These are phyloP conservation scores for Papilio glaucus DNA, from an alignment of 1,140 invertebrate species.

Conservation along the genomic window DNA sequence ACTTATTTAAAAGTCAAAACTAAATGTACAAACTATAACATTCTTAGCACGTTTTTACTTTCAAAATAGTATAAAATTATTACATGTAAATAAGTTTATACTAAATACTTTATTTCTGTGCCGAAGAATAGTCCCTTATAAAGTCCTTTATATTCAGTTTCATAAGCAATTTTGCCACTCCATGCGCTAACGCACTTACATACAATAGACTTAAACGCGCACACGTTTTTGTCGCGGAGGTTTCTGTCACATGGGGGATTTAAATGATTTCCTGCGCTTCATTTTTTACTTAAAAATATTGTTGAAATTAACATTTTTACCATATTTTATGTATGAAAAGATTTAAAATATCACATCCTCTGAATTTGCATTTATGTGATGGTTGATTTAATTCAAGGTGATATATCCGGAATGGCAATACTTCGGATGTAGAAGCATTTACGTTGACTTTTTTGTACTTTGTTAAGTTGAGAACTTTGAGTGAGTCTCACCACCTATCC, in stretches of 20 bases:
- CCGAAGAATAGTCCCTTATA: neutral
- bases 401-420: too few relatives aligned
- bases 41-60: too few relatives aligned
- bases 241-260: slow-evolving; percentile 44
- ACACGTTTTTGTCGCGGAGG: slow-evolving; percentile 37
- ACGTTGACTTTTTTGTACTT: too few relatives aligned
- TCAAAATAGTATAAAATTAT: neutral
- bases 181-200: slow-evolving; percentile 58
- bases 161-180: neutral
- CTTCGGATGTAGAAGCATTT: too few relatives aligned
- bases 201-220: slow-evolving; percentile 76
- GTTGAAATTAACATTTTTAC: slow-evolving; percentile 1
- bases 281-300: slow-evolving; percentile 47
- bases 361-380: neutral
- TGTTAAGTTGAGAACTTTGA: too few relatives aligned
- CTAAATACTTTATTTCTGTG: neutral
- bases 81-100: neutral
- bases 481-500: too few relatives aligned
- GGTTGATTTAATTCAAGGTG: neutral
- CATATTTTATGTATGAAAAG: neutral
- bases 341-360: neutral
- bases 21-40: too few relatives aligned
- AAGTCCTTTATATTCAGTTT: slow-evolving; percentile 23
- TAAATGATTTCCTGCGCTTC: slow-evolving; percentile 64
- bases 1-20: too few relatives aligned